Evolutionary conservation across 2,797 vertebrate species (phyloP), one percentile per base, ranked within the genome.

Genomic region (Anguilla anguilla): DNA sequence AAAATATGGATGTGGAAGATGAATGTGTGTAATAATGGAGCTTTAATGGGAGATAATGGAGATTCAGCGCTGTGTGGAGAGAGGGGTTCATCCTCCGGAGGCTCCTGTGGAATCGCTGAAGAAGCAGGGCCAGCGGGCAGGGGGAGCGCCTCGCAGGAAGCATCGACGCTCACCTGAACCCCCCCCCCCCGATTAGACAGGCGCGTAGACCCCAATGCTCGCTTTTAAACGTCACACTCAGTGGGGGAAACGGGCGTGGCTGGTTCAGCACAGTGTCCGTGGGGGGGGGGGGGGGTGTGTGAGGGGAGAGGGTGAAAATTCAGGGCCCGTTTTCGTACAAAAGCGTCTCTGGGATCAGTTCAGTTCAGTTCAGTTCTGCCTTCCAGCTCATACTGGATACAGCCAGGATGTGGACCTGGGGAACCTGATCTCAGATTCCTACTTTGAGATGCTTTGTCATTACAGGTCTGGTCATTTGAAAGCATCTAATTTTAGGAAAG

Each of bases 21-120:
- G 59, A 59, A 88, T 59, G 19, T 1, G 51, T 83, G 22, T 11
- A 59, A 35, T 59, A 85, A 59, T 77, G 35, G 15, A 9, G 19
- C 25, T 25, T 53, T 72, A 88, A 83, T 69, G 83, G 59, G 57
- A 43, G 53, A 22, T 57, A 74, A 57, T 88, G 43, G 87, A 74
- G 82, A 35, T 59, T 46, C 28, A 5, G 28, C n/a, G 28, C 31
- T 3, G 51, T 3, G 51, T 17, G 55, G n/a, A 6, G 83, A 84
- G 83, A 84, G 81, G 84, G 17, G 83, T 31, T 59, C 10, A 84
- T 84, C 53, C 31, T 59, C n/a, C 15, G 28, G 53, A 35, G 53
- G n/a, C 28, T 35, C 35, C 22, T 83, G 25, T 57, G 15, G 7
- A 59, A 43, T 59, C 10, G 51, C 83, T 49, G 35, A 69, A 51